Evolutionary conservation across 2,888 invertebrate species (phyloP), one percentile per base, ranked within the genome.

Genomic region (Harmothoe impar): DNA sequence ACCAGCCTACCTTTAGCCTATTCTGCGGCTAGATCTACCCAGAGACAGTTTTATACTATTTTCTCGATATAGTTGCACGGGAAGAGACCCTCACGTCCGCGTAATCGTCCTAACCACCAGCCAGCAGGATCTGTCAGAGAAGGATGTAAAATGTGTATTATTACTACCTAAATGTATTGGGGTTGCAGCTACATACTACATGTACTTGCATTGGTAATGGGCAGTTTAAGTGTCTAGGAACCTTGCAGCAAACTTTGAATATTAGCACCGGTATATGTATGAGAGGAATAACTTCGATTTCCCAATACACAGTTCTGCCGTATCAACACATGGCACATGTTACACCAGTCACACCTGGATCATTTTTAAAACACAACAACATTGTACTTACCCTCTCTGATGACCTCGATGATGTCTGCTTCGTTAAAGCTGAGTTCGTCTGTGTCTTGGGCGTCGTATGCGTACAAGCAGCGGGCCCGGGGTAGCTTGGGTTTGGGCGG

Each of bases 51-150:
- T 62, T 43, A 35, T 43, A 81, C 25, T 62, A 94, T 92, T 93
- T 96, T 96, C 92, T 96, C 96, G 25, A 97, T 97, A 94, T 97
- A 97, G 95, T 97, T 97, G 54, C 97, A 96, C 0, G 97, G 97
- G 93, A 97, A 97, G 7, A 97, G 96, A 12, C 97, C 97, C 91
- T 96, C 96, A 93, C 96, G 96, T 5, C 96, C 97, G 90, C 96
- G 95, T 31, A 97, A 93, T 93, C 96, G 96, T 72, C 97, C 97
- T 77, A 96, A 96, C 97, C 97, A 97, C 97, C 97, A 97, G n/a
- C 97, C 97, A 29, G 97, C 96, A 52, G 96, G 96, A 95, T 97
- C 97, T 97, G 95, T 51, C 20, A 84, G 52, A 29, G 17, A 33
- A 84, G 62, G 62, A 15, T 3, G 43, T 3, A 10, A 15, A 15